A percentile compares a stretch with the other conserved stretches of the same genome.
These are phyloP conservation scores for Smittia aterrima DNA, from an alignment of 2,888 invertebrate species.

Conservation along the genomic window DNA sequence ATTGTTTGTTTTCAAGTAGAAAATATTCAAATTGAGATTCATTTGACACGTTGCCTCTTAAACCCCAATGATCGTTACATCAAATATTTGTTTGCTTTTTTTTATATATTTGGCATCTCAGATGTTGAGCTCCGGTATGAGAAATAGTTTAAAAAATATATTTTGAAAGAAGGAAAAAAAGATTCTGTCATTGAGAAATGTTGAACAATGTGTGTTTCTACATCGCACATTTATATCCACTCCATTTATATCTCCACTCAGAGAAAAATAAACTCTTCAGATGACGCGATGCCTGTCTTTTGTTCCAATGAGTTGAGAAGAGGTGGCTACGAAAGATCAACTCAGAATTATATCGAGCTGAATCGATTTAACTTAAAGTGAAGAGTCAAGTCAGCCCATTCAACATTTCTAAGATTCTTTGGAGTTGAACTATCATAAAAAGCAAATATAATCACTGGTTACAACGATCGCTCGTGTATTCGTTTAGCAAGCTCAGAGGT, in stretches of 20 bases:
- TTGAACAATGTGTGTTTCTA: conserved; percentile 35
- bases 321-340: conserved; percentile 7
- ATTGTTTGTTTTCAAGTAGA: conserved; percentile 23
- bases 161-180: conserved; percentile 2
- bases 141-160: conserved; percentile 24
- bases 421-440: not conserved
- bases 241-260: not conserved
- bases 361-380: not conserved
- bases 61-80: conserved; percentile 20
- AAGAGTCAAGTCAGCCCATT: not conserved
- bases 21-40: conserved; percentile 27
- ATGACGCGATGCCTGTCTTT: conserved; percentile 16
- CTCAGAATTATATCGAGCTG: conserved; percentile 13
- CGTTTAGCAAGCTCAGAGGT: conserved; percentile 1
- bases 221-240: conserved; percentile 9
- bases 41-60: conserved; percentile 26
- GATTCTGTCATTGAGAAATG: conserved; percentile 40
- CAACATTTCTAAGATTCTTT: not conserved
- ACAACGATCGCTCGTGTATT: conserved; percentile 11
- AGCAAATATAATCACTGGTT: conserved; percentile 14
- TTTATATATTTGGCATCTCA: not conserved
- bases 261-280: conserved; percentile 18
- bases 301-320: conserved; percentile 1
- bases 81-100: conserved; percentile 26
- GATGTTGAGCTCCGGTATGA: not conserved